Evolutionary conservation across 2,797 vertebrate genomes (phyloP).

Genomic region (Poecilia gillii): DNA sequence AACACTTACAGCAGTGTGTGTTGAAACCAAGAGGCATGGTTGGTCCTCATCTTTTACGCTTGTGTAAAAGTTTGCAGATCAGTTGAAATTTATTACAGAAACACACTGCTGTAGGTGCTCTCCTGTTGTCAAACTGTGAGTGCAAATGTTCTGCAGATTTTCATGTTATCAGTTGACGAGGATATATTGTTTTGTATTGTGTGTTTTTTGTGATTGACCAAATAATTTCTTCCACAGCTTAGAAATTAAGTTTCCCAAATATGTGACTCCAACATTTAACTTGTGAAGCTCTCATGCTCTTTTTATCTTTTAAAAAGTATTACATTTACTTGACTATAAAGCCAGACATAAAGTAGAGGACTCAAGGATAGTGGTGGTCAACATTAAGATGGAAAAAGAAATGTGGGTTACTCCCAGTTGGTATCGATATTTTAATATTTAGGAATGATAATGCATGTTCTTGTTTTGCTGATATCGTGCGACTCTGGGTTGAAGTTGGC

Average conservation of each 20-base stretch:
- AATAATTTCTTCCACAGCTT: conserved; percentile 64
- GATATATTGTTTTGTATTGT: conserved; percentile 78
- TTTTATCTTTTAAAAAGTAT: conserved; percentile 11
- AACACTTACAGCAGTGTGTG: conserved; percentile 79
- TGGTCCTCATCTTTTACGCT: conserved; percentile 30
- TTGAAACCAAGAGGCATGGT: conserved; percentile 35
- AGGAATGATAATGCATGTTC: background rate
- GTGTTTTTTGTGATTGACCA: conserved; percentile 72
- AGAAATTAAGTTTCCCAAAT: conserved; percentile 20
- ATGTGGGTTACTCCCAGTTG: background rate
- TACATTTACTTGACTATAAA: background rate
- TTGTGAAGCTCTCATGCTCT: conserved; percentile 21
- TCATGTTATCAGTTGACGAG: conserved; percentile 74
- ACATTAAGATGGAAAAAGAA: background rate
- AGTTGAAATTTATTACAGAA: conserved; percentile 34
- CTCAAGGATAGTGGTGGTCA: too few species aligned
- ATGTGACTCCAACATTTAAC: conserved; percentile 30
- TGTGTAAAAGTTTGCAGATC: conserved; percentile 26
- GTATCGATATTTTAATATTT: background rate
- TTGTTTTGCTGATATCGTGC: background rate
- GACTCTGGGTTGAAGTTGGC: background rate
- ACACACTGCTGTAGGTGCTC: conserved; percentile 80
- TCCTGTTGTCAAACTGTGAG: conserved; percentile 78
- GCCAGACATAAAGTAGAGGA: background rate
- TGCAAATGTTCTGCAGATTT: conserved; percentile 76